A percentile compares a stretch with the other conserved stretches of the same genome.
Evolutionary conservation across 1,140 invertebrate species (phyloP).

Genomic region (Uloborus diversus): DNA sequence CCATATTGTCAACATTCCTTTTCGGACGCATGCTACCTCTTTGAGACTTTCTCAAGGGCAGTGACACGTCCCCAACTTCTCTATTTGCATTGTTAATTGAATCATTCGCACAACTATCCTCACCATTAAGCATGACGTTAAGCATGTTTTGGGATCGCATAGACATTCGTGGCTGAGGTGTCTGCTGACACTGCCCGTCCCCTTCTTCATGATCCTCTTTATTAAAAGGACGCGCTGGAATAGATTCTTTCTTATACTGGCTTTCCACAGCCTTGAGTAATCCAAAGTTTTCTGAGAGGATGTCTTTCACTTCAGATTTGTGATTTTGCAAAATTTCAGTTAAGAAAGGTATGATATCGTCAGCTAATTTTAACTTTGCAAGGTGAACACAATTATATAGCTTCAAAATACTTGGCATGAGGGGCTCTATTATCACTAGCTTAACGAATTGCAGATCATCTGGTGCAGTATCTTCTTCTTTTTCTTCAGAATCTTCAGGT

Average conservation of each 20-base stretch:
- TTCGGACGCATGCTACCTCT: not conserved
- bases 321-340: constrained; percentile 71
- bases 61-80: not conserved
- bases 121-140: too few species aligned
- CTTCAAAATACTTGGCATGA: constrained; percentile 71
- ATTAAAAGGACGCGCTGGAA: constrained; percentile 33
- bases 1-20: not conserved
- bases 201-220: constrained; percentile 53
- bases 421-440: constrained; percentile 70
- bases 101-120: too few species aligned
- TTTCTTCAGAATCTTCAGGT: constrained; percentile 63
- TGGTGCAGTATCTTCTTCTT: constrained; percentile 66
- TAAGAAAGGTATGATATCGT: constrained; percentile 66
- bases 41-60: not conserved
- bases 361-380: constrained; percentile 61
- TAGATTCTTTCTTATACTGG: constrained; percentile 65
- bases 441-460: constrained; percentile 68
- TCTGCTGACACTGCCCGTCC: not conserved
- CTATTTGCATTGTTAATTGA: not conserved
- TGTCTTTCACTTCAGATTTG: constrained; percentile 70
- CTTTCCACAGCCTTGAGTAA: constrained; percentile 68
- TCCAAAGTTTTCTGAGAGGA: constrained; percentile 67
- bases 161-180: too few species aligned
- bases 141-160: not conserved
- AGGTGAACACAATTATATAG: constrained; percentile 69